Percentiles rank a stretch among this genome's conserved stretches.
Conservation (phyloP, 2,797 vertebrate species). For the Typhlichthys eigenmanni region DNA sequence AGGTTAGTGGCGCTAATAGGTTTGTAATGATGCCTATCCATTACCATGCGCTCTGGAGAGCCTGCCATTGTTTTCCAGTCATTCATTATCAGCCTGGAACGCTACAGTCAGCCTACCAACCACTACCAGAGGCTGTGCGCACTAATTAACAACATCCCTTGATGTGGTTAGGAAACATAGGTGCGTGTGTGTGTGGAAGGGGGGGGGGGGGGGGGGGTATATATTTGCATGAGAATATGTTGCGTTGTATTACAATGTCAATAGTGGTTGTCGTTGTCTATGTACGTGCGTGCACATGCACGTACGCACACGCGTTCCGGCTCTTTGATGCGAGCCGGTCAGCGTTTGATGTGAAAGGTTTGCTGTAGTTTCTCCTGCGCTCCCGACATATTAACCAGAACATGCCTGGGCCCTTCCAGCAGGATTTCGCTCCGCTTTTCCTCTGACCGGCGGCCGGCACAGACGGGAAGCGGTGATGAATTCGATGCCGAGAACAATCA, state of each 20-base stretch:
- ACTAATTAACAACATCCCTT: constrained; percentile 11
- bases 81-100: constrained; percentile 69
- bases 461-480: constrained; percentile 68
- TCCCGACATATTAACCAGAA: constrained; percentile 75
- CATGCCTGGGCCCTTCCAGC: constrained; percentile 46
- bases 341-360: constrained; percentile 68
- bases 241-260: not conserved
- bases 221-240: constrained; percentile 3
- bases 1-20: constrained; percentile 75
- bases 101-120: constrained; percentile 43
- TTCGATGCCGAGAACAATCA: constrained; percentile 73
- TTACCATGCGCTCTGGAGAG: constrained; percentile 64
- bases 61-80: constrained; percentile 79
- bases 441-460: constrained; percentile 49
- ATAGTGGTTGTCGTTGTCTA: not conserved
- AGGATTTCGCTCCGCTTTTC: constrained; percentile 52
- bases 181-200: constrained; percentile 4
- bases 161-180: constrained; percentile 24
- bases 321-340: constrained; percentile 65
- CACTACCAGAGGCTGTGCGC: constrained; percentile 36
- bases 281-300: constrained; percentile 2
- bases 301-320: constrained; percentile 11
- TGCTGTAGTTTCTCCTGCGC: constrained; percentile 64
- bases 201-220: not conserved
- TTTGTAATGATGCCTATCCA: constrained; percentile 80